Conservation (phyloP, 2,113 vertebrate genomes). For the Lepus americanus region DNA sequence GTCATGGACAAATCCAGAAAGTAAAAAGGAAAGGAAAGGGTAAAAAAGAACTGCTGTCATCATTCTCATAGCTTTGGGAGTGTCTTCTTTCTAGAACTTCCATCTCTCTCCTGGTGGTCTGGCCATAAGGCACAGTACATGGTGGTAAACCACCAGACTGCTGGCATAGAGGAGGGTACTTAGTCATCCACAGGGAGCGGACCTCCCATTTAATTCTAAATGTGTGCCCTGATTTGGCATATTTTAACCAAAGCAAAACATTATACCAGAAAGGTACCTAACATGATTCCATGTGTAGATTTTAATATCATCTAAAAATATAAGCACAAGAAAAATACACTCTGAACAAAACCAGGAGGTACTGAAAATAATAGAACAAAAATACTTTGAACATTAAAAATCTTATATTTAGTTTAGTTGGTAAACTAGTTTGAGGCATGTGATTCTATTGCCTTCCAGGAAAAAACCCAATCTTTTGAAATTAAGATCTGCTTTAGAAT, state of each 20-base stretch:
- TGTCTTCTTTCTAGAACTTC: constrained; percentile 11
- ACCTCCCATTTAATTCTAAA: constrained; percentile 66
- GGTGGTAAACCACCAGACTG: constrained; percentile 72
- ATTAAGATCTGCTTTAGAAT: constrained; percentile 42
- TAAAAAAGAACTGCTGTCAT: neutral
- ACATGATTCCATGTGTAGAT: constrained; percentile 21
- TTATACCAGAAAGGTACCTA: constrained; percentile 44
- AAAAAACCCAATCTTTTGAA: constrained; percentile 59
- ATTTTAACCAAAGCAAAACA: constrained; percentile 75
- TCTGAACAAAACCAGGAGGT: constrained; percentile 43
- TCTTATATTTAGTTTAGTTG: constrained; percentile 6
- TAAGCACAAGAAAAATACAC: constrained; percentile 33
- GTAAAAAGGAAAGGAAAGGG: neutral
- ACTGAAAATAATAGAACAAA: constrained; percentile 49
- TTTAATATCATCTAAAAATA: constrained; percentile 55
- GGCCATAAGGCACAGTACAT: constrained; percentile 12
- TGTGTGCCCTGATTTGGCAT: constrained; percentile 58
- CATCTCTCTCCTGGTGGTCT: constrained; percentile 67
- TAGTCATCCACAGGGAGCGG: constrained; percentile 54
- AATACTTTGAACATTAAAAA: constrained; percentile 25
- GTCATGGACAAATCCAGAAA: neutral
- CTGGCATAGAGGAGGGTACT: constrained; percentile 43
- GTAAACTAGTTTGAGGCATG: constrained; percentile 50
- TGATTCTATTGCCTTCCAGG: constrained; percentile 45
- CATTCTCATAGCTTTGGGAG: neutral